Evolutionary conservation across 2,888 invertebrate genomes (phyloP).

Genomic region (Ichneumoninae sp.): DNA sequence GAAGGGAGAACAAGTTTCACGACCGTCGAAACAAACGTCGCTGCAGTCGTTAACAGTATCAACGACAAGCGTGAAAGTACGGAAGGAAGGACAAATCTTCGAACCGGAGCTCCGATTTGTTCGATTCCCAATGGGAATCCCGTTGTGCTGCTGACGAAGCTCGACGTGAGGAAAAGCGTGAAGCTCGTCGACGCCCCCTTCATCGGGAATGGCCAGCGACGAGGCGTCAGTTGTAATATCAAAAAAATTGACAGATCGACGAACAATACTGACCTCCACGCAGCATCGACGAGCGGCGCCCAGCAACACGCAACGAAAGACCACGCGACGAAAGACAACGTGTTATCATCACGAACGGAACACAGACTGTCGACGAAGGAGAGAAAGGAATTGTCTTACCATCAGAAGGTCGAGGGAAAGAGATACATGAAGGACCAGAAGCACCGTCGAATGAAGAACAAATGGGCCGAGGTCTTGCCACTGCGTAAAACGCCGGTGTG

Average conservation of each 20-base stretch:
- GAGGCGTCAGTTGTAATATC: slow-evolving; percentile 57
- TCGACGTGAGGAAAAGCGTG: slow-evolving; percentile 63
- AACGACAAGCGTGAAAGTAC: slow-evolving; percentile 4
- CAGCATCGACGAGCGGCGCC: slow-evolving; percentile 19
- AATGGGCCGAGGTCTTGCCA: slow-evolving; percentile 68
- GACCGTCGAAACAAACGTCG: not conserved
- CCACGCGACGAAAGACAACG: not conserved
- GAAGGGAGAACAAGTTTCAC: not conserved
- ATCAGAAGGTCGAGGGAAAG: slow-evolving; percentile 60
- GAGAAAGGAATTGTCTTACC: slow-evolving; percentile 44
- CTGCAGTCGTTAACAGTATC: not conserved
- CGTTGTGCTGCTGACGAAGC: slow-evolving; percentile 34
- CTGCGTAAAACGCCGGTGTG: slow-evolving; percentile 22
- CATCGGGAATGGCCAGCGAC: slow-evolving; percentile 63
- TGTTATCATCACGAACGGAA: not conserved
- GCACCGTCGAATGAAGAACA: slow-evolving; percentile 58
- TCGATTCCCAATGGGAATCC: slow-evolving; percentile 3
- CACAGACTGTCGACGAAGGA: slow-evolving; percentile 54
- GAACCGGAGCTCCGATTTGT: not conserved
- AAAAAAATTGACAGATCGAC: slow-evolving; percentile 42
- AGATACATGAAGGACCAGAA: slow-evolving; percentile 67
- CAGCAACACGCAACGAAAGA: not conserved
- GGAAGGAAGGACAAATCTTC: not conserved
- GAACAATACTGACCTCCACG: not conserved
- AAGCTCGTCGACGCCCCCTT: slow-evolving; percentile 73